Conservation (phyloP, 1,140 invertebrate genomes). For the Parapsyche elsis region DNA sequence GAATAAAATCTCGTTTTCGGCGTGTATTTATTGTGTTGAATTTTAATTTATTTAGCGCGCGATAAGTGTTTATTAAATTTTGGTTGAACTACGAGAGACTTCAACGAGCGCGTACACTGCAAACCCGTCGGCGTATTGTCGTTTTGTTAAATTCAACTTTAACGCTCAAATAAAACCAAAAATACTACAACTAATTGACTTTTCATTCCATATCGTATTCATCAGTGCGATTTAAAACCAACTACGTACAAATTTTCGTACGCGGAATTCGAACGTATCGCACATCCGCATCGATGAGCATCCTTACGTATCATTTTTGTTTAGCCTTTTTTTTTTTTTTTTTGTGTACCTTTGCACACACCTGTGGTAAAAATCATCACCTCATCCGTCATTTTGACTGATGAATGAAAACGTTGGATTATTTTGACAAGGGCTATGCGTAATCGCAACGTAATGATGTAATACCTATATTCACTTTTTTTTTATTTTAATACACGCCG, state of each 20-base stretch:
- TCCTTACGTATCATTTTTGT: slow-evolving; percentile 22
- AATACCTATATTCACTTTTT: slow-evolving; percentile 31
- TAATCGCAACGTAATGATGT: slow-evolving; percentile 53
- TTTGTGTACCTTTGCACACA: slow-evolving; percentile 6
- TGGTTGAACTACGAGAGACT: not conserved
- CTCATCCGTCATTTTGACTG: slow-evolving; percentile 50
- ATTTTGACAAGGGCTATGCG: slow-evolving; percentile 55
- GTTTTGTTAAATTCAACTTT: not conserved
- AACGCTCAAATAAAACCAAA: too few relatives aligned
- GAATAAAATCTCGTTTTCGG: too few relatives aligned
- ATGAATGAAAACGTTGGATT: slow-evolving; percentile 51
- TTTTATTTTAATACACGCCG: too few relatives aligned
- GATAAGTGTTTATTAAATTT: too few relatives aligned
- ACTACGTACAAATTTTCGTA: not conserved
- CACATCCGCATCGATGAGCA: slow-evolving; percentile 7
- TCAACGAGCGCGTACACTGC: not conserved
- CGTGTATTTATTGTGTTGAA: too few relatives aligned
- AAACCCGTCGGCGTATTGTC: not conserved
- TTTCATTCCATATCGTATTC: too few relatives aligned
- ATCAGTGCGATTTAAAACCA: too few relatives aligned
- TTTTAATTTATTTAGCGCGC: too few relatives aligned
- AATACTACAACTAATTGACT: too few relatives aligned
- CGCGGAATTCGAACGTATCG: not conserved
- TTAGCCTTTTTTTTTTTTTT: slow-evolving; percentile 31
- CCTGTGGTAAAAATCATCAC: slow-evolving; percentile 49